Base-by-base conservation (phyloP, 2,888 invertebrate genomes). In the Craniophora ligustri region DNA sequence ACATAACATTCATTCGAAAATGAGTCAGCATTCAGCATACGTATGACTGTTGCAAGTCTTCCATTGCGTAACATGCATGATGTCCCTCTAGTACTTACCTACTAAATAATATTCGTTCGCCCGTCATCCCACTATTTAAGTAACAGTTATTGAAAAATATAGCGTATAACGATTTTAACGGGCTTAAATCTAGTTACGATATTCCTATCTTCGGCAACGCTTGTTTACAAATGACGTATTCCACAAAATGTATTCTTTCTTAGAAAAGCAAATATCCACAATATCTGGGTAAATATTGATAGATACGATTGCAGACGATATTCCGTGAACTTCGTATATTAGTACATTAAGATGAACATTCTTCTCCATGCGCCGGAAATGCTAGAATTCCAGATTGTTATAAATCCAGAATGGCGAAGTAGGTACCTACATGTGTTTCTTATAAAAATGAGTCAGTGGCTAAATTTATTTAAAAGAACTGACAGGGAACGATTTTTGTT, bases 401-500 rank as follows among this genome's bases (percentile, higher is more conserved):
- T 48, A 60, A 51, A 39, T 48, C n/a, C 59, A 54, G 53, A 58
- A 65, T 16, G 19, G 53, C 54, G 64, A 70, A 53, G 47, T 60
- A 63, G 47, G 49, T 53, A 48, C 42, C 59, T 38, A 48, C 42
- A 61, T 38, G 42, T 63, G 60, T 55, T 60, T 55, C 65, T 64
- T 61, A 53, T 64, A 64, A 67, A n/a, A 70, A 67, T 76, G 76
- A 80, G 56, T 76, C 80, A 75, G 67, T 46, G 51, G 63, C 58
- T 69, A 54, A 72, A 67, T 80, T 71, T 71, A 73, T 75, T 76
- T 72, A 69, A 72, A 75, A 69, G 59, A 77, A 61, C 67, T 64
- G 65, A 76, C 69, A 63, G 69, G 67, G 71, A 74, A 67, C 69
- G 62, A 73, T 78, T 82, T 84, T 82, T 84, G 79, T 82, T 85